These are phyloP conservation scores for Cromileptes altivelis DNA, from an alignment of 2,113 vertebrate species.

Conservation along the genomic window DNA sequence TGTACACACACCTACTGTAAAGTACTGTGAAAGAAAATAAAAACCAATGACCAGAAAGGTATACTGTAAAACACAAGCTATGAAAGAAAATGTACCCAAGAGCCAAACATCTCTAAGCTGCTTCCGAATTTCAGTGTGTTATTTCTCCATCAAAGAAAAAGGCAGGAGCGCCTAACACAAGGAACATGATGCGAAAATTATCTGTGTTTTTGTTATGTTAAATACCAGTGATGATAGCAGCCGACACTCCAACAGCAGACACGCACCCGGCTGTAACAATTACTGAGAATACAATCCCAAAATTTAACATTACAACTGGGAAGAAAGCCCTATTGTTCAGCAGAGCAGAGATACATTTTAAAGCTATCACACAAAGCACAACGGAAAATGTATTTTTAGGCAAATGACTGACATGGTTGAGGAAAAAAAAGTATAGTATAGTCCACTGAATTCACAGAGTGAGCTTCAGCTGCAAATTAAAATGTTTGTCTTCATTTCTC, in stretches of 20 bases:
- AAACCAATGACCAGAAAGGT: conserved; percentile 47
- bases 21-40: conserved; percentile 31
- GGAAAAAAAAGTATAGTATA: conserved; percentile 1
- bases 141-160: conserved; percentile 26
- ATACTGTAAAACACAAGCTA: conserved; percentile 21
- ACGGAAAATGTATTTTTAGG: conserved; percentile 24
- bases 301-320: conserved; percentile 40
- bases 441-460: conserved; percentile 3
- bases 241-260: conserved; percentile 22
- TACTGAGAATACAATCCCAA: conserved; percentile 31
- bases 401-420: conserved; percentile 2
- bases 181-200: conserved; percentile 32
- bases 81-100: conserved; percentile 34
- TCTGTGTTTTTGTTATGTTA: conserved; percentile 42
- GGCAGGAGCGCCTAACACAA: background rate
- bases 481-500: background rate
- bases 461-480: background rate
- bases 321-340: conserved; percentile 6
- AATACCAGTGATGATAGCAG: conserved; percentile 17
- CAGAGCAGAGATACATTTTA: conserved; percentile 12
- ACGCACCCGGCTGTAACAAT: conserved; percentile 28
- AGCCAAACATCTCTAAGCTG: conserved; percentile 31
- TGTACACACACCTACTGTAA: conserved; percentile 52
- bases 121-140: conserved; percentile 12
- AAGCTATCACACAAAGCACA: conserved; percentile 8